These are phyloP conservation scores for Phalangium opilio DNA, from an alignment of 2,888 invertebrate species.

Conservation along the genomic window DNA sequence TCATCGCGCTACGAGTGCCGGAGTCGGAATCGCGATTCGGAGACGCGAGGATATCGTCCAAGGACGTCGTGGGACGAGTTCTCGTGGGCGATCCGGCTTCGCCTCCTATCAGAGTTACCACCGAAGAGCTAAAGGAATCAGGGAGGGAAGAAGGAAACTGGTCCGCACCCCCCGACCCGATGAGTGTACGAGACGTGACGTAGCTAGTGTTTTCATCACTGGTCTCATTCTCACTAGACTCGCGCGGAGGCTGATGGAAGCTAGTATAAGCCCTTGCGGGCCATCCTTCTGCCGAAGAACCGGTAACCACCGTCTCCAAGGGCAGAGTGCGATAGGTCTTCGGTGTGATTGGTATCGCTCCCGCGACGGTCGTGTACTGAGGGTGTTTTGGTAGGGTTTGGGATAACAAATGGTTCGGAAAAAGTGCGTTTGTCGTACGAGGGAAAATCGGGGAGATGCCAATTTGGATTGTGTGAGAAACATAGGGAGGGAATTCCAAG, in stretches of 20 bases:
- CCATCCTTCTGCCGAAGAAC: too few species aligned
- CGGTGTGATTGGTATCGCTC: conserved; percentile 16
- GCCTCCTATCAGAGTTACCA: not conserved
- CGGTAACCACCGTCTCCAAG: too few species aligned
- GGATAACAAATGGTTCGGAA: too few species aligned
- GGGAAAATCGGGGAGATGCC: too few species aligned
- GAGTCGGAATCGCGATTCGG: not conserved
- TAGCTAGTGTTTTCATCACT: too few species aligned
- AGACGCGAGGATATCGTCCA: not conserved
- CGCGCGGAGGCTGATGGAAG: too few species aligned
- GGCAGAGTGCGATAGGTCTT: conserved; percentile 15
- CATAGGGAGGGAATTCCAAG: too few species aligned
- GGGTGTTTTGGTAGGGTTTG: too few species aligned
- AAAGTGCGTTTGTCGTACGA: too few species aligned
- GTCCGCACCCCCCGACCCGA: not conserved
- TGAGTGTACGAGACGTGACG: not conserved
- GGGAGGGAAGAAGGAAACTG: not conserved
- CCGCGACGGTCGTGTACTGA: conserved; percentile 11
- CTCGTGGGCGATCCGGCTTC: not conserved
- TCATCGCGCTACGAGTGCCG: conserved; percentile 2
- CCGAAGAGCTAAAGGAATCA: not conserved
- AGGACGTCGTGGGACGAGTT: not conserved
- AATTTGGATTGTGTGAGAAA: too few species aligned
- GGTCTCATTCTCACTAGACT: too few species aligned
- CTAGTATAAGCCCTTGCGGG: too few species aligned